Evolutionary conservation across 2,888 invertebrate species (phyloP).

Genomic region (Acanthoscelides obtectus): DNA sequence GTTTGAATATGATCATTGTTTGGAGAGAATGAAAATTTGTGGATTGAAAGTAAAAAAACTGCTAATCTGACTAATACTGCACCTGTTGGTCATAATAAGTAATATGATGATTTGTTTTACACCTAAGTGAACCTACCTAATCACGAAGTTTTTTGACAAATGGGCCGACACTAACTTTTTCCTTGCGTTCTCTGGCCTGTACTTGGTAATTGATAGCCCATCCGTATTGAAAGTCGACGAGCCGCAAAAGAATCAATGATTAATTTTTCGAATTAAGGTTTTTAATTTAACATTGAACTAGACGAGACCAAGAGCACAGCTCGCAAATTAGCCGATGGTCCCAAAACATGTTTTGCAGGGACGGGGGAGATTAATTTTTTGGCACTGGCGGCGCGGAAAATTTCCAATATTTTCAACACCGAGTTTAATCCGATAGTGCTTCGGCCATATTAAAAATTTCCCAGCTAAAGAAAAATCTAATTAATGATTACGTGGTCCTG

Average conservation of each 20-base stretch:
- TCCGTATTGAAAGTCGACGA: constrained; percentile 13
- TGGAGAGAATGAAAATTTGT: no score
- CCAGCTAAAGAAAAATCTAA: not conserved
- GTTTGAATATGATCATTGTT: no score
- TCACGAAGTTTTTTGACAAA: no score
- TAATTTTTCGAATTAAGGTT: constrained; percentile 30
- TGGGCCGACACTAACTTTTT: no score
- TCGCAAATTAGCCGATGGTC: not conserved
- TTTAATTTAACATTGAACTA: constrained; percentile 13
- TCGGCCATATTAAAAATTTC: not conserved
- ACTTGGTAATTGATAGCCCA: not conserved
- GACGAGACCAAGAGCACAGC: not conserved
- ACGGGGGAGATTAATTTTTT: constrained; percentile 8
- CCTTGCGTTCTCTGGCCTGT: no score
- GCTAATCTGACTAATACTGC: no score
- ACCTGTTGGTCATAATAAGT: no score
- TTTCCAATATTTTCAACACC: not conserved
- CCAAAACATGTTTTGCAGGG: constrained; percentile 13
- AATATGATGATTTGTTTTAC: no score
- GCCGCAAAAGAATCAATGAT: constrained; percentile 29
- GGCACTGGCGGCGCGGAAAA: not conserved
- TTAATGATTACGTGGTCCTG: not conserved
- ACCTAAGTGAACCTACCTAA: no score
- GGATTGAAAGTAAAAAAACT: no score
- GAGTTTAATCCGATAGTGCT: not conserved